These are phyloP conservation scores for Tortrix viridana DNA, from an alignment of 2,888 invertebrate genomes.

Conservation along the genomic window DNA sequence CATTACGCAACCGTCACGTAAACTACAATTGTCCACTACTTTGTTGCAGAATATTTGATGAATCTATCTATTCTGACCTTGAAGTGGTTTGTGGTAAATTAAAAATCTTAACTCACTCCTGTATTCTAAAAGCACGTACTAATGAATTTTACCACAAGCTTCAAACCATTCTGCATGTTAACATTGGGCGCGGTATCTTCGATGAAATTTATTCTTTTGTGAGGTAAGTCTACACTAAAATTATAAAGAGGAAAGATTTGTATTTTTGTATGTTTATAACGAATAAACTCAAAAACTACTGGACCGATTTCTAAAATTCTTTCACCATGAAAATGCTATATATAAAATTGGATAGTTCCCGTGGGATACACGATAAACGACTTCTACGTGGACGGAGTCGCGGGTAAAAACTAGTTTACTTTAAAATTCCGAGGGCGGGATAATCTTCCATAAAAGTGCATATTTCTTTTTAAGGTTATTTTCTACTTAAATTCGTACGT, in stretches of 20 bases:
- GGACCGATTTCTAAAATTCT: no score
- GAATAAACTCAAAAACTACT: no score
- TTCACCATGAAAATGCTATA: no score
- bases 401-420: no score
- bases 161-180: conserved; percentile 79
- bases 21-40: conserved; percentile 15
- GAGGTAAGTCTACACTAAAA: no score
- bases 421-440: background rate
- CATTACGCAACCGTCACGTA: no score
- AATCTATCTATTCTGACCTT: conserved; percentile 85
- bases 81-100: conserved; percentile 84
- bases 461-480: background rate
- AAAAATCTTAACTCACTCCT: conserved; percentile 84
- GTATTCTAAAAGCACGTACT: conserved; percentile 85
- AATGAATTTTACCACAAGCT: conserved; percentile 83
- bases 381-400: no score
- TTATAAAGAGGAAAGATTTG: no score
- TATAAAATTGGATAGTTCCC: no score
- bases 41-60: conserved; percentile 85
- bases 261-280: no score
- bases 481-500: background rate
- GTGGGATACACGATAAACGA: no score
- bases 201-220: conserved; percentile 82
- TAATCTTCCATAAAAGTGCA: background rate
- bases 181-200: conserved; percentile 78